These are phyloP conservation scores for Coilia nasus DNA, from an alignment of 2,797 vertebrate genomes.

Conservation along the genomic window DNA sequence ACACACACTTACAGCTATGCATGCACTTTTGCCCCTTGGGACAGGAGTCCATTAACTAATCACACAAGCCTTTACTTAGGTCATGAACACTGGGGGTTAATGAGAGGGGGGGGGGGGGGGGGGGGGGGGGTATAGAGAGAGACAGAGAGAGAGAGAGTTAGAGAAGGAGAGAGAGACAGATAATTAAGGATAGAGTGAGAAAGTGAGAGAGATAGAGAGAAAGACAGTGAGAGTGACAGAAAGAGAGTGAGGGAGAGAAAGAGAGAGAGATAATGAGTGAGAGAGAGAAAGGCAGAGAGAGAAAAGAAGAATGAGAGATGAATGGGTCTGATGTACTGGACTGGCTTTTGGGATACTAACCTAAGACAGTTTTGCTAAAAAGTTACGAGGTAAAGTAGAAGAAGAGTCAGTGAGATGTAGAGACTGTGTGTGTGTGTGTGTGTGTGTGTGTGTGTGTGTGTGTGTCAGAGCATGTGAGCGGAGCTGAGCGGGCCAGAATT, in stretches of 20 bases:
- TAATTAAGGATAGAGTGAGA: too few species aligned
- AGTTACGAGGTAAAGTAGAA: background rate
- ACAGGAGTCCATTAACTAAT: background rate
- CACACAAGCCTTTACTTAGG: constrained; percentile 14
- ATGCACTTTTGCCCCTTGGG: background rate
- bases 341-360: background rate
- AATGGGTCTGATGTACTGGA: background rate
- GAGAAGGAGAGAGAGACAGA: background rate
- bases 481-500: too few species aligned
- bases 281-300: background rate
- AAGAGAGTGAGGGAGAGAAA: background rate
- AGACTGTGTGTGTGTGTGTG: background rate
- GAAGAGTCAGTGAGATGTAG: background rate
- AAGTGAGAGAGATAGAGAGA: background rate
- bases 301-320: background rate
- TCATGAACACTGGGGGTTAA: background rate
- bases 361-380: background rate
- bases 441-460: background rate
- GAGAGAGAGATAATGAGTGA: background rate
- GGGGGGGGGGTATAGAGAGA: background rate
- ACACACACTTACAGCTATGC: background rate
- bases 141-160: background rate
- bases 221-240: background rate
- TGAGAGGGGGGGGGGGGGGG: background rate
- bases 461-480: too few species aligned